Evolutionary conservation across 2,113 vertebrate genomes (phyloP), one percentile per base, ranked within the genome.

Genomic region (Tupaia chinensis): DNA sequence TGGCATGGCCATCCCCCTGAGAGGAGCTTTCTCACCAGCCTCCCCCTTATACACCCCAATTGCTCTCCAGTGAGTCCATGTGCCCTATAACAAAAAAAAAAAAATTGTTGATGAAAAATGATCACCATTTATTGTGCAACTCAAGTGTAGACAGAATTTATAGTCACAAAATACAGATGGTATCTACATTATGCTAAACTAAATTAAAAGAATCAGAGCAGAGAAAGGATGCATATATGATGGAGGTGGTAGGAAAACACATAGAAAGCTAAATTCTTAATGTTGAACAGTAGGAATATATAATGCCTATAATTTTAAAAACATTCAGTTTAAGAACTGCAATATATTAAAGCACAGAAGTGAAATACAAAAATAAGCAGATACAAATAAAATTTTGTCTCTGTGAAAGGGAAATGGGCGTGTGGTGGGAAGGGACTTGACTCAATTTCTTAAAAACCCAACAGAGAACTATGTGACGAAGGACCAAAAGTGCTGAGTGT

Each of bases 51-150:
- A 44, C 44, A 44, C 44, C 44, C 44, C 44, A 44, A 44, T 44
- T 4, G 44, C 44, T 44, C 44, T 44, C 44, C 44, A 44, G 44
- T 44, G 44, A 44, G 44, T 44, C 44, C 44, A 44, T 44, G 44
- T 44, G 44, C 44, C 44, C 44, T 44, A 44, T 44, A 44, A 44
- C 44, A 44, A 44, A 44, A 44, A 44, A 44, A 44, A 44, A 44
- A 92, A 93, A 87, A 78, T 16, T 68, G 15, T 44, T 74, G 23
- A 93, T 13, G 27, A 81, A 89, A 81, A 76, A 66, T 95, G 91
- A 91, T 14, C 10, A 66, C 22, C 69, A 25, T 34, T 92, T 78
- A 87, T 27, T 56, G 1, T 17, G 65, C 3, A 96, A 66, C 61
- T 65, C 70, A 89, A 25, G 12, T 90, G 54, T 32, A 80, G n/a